phyloP scores from a whole-genome alignment of 2,113 vertebrate genomes.

The Chelonoidis abingdonii region DNA sequence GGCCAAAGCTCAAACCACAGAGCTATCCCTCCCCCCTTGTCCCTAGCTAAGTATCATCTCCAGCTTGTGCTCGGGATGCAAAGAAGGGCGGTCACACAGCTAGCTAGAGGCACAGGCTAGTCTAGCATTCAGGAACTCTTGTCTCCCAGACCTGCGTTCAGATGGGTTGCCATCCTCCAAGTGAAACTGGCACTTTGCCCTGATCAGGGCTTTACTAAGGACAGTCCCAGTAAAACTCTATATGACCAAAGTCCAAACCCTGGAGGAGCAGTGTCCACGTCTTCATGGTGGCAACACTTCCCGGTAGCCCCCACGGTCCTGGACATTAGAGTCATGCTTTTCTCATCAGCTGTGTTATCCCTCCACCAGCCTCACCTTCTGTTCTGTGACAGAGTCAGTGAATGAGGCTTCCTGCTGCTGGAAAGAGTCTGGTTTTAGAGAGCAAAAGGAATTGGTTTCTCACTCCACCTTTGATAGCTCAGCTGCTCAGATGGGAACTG shows the following conservation, averaged over 20 bases:
- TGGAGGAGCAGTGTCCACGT: background rate
- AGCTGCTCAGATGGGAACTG: background rate
- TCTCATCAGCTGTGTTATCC: background rate
- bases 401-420: background rate
- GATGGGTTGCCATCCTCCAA: background rate
- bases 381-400: background rate
- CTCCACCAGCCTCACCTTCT: background rate
- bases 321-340: background rate
- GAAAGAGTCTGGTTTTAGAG: background rate
- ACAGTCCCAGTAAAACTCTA: background rate
- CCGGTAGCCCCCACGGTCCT: background rate
- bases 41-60: background rate
- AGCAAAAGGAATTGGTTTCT: background rate
- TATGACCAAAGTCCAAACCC: background rate
- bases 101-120: background rate
- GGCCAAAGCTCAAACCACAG: too few species aligned
- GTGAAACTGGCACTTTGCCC: background rate
- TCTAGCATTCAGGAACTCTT: background rate
- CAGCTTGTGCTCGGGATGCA: too few species aligned
- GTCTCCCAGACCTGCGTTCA: background rate
- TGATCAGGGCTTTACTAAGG: background rate
- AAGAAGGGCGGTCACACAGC: rapidly evolving
- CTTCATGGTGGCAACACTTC: background rate
- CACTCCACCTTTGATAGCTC: background rate
- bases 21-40: too few species aligned